phyloP scores from a whole-genome alignment of 1,140 invertebrate genomes.

The Hestina assimilis region DNA sequence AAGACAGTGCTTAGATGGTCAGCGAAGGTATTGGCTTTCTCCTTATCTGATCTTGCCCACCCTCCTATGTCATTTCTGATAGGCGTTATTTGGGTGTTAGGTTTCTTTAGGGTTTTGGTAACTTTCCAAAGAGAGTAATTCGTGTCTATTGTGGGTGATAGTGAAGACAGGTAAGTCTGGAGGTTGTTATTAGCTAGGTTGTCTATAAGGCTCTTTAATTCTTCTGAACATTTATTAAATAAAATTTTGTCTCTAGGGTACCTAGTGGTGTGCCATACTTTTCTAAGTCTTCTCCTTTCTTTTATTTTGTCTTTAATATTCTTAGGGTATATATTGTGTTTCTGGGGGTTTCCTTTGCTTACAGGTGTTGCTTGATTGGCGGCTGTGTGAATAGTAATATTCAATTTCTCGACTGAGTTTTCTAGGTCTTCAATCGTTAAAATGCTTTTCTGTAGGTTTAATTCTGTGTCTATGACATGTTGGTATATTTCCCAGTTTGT shows the following conservation, averaged over 20 bases:
- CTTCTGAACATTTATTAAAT: slow-evolving; percentile 26
- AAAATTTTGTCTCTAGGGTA: slow-evolving; percentile 28
- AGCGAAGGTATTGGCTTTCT: neutral
- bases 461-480: neutral
- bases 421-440: neutral
- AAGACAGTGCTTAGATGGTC: neutral
- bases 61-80: neutral
- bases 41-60: neutral
- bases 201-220: slow-evolving; percentile 17
- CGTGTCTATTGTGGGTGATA: neutral
- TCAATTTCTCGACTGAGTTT: neutral
- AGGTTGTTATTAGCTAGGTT: neutral
- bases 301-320: neutral
- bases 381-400: neutral
- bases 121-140: neutral
- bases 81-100: neutral
- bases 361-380: neutral
- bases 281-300: neutral
- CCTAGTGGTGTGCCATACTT: slow-evolving; percentile 18
- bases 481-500: neutral
- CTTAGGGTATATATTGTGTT: neutral
- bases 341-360: neutral
- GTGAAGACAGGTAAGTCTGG: neutral
- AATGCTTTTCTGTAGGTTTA: neutral
- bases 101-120: neutral